These are phyloP conservation scores for Caranx ignobilis DNA, from an alignment of 2,113 vertebrate genomes.

Conservation along the genomic window DNA sequence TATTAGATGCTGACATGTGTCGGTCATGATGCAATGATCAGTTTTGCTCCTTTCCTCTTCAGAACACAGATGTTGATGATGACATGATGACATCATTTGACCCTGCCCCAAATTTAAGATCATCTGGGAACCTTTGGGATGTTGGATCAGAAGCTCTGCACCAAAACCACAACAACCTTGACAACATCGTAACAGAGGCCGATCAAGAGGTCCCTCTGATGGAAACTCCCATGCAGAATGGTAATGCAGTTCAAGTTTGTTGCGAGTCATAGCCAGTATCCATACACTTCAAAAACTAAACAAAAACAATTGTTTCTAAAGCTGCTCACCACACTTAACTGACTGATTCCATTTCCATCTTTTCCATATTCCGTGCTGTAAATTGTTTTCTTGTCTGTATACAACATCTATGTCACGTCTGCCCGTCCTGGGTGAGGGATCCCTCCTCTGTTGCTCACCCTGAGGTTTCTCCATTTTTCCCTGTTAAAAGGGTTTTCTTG, in stretches of 20 bases:
- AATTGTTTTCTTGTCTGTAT: too few species aligned
- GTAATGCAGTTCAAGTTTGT: constrained; percentile 71
- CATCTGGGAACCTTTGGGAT: not conserved
- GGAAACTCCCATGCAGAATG: constrained; percentile 84
- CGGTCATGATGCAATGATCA: not conserved
- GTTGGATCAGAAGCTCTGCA: constrained; percentile 12
- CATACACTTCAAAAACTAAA: not conserved
- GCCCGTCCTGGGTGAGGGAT: too few species aligned
- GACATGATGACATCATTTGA: constrained; percentile 69
- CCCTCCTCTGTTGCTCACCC: too few species aligned
- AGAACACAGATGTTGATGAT: constrained; percentile 89
- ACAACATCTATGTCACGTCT: too few species aligned
- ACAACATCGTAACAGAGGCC: not conserved
- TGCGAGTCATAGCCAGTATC: not conserved
- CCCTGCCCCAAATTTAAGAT: constrained; percentile 9
- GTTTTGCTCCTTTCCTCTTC: constrained; percentile 11
- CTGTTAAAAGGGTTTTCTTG: too few species aligned
- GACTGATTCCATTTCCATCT: too few species aligned
- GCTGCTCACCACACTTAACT: too few species aligned
- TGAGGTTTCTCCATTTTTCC: too few species aligned
- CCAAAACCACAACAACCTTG: not conserved
- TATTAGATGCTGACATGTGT: not conserved
- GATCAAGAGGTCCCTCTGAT: constrained; percentile 87
- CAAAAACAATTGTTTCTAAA: too few species aligned
- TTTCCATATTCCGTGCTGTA: too few species aligned